Evolutionary conservation across 1,140 invertebrate species (phyloP).

Genomic region (Telenomus remus): DNA sequence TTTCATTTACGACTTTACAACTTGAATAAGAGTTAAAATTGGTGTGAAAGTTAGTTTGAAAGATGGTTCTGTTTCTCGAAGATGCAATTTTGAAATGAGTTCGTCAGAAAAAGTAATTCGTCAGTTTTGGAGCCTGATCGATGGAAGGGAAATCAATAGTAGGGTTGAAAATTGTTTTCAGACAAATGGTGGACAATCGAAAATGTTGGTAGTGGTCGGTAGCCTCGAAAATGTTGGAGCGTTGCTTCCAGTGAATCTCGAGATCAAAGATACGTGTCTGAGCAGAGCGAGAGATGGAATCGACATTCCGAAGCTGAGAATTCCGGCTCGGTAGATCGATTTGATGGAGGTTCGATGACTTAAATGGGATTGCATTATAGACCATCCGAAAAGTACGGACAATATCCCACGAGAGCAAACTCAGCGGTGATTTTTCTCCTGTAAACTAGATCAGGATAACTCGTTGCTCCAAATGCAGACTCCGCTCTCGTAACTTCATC

Average conservation of each 20-base stretch:
- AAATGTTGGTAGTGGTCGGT: neutral
- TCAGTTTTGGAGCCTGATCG: neutral
- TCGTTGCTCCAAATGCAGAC: slow-evolving; percentile 14
- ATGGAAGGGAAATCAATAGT: slow-evolving; percentile 2
- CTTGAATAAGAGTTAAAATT: too few species aligned
- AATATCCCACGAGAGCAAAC: slow-evolving; percentile 56
- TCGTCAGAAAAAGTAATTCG: too few species aligned
- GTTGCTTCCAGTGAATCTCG: slow-evolving; percentile 14
- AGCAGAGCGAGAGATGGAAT: slow-evolving; percentile 13
- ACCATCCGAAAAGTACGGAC: slow-evolving; percentile 44
- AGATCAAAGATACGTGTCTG: slow-evolving; percentile 24
- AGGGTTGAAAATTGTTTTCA: neutral
- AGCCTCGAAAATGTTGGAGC: slow-evolving; percentile 2
- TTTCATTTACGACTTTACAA: too few species aligned
- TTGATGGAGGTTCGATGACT: slow-evolving; percentile 51
- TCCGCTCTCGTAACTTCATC: too few species aligned
- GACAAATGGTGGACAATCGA: neutral
- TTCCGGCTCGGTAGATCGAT: slow-evolving; percentile 43
- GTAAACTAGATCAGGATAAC: slow-evolving; percentile 18
- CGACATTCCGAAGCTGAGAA: slow-evolving; percentile 27
- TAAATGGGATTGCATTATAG: slow-evolving; percentile 55
- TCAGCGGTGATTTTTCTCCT: slow-evolving; percentile 53
- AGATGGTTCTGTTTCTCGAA: too few species aligned
- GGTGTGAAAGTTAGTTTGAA: too few species aligned
- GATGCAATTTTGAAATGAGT: too few species aligned